Evolutionary conservation across 2,797 vertebrate species (phyloP).

Genomic region (Neosilurus hyrtlii): DNA sequence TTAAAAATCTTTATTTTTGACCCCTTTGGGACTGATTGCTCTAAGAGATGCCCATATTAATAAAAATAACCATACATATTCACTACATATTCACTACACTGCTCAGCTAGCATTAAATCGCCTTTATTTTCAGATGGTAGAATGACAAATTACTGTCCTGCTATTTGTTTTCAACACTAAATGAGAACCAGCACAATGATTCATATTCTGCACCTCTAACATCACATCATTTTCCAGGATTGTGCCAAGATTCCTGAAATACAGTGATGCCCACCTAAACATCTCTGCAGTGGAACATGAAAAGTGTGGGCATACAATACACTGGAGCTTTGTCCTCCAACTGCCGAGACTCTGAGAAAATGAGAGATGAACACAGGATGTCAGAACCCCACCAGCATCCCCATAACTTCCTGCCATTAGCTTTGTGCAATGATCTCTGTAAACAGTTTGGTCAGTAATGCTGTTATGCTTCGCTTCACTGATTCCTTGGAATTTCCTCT

Average conservation of each 20-base stretch:
- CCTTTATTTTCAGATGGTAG: not conserved
- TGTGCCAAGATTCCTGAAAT: constrained; percentile 36
- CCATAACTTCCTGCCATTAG: constrained; percentile 74
- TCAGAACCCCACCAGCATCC: constrained; percentile 62
- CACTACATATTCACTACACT: not conserved
- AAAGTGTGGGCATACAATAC: constrained; percentile 18
- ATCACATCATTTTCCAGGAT: constrained; percentile 33
- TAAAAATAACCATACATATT: not conserved
- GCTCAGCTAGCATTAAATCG: not conserved
- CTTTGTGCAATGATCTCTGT: constrained; percentile 51
- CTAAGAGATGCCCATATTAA: not conserved
- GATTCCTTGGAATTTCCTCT: constrained; percentile 72
- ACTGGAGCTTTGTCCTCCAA: constrained; percentile 17
- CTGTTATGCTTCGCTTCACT: constrained; percentile 68
- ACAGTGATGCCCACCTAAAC: constrained; percentile 8
- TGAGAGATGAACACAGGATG: constrained; percentile 51
- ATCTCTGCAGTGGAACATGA: not conserved
- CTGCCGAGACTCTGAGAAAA: constrained; percentile 9
- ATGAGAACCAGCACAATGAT: constrained; percentile 5
- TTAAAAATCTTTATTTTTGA: too few species aligned
- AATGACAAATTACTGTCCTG: not conserved
- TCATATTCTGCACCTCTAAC: constrained; percentile 26
- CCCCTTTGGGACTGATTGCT: too few species aligned
- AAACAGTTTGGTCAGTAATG: constrained; percentile 59
- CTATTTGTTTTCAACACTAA: not conserved